Conservation (phyloP, 2,113 vertebrate species). For the Microcebus lehilahytsara region DNA sequence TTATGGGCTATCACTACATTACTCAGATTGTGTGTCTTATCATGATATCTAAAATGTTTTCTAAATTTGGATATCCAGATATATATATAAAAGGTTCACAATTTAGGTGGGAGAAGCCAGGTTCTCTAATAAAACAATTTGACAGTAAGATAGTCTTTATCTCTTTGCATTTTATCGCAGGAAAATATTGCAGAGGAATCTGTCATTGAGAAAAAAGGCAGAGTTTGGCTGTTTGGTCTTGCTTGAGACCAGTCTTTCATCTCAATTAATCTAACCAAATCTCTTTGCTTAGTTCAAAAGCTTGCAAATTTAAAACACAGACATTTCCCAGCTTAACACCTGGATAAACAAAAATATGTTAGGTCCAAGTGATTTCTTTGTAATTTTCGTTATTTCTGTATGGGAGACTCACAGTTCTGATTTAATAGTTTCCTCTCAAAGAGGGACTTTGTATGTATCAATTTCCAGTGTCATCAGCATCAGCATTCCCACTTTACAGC, state of each 20-base stretch:
- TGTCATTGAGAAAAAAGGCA: neutral
- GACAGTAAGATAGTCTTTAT: neutral
- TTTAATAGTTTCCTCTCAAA: neutral
- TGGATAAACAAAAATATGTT: conserved; percentile 28
- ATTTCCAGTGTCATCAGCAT: neutral
- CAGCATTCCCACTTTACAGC: neutral
- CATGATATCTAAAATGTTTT: neutral
- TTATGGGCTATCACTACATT: neutral
- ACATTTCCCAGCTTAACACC: neutral
- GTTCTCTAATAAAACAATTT: neutral
- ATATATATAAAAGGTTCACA: neutral
- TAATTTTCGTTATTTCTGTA: neutral
- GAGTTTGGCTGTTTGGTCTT: neutral
- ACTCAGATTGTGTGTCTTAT: neutral
- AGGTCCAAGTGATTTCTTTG: neutral
- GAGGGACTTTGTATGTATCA: neutral
- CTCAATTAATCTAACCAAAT: neutral
- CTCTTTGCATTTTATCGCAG: neutral
- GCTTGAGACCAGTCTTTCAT: neutral
- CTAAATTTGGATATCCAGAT: neutral
- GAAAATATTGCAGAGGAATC: neutral
- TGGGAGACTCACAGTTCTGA: neutral
- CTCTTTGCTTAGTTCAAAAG: neutral
- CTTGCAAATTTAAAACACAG: neutral
- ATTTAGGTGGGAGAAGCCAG: neutral